phyloP scores from a whole-genome alignment of 2,113 vertebrate species.

The Ornithorhynchus anatinus region DNA sequence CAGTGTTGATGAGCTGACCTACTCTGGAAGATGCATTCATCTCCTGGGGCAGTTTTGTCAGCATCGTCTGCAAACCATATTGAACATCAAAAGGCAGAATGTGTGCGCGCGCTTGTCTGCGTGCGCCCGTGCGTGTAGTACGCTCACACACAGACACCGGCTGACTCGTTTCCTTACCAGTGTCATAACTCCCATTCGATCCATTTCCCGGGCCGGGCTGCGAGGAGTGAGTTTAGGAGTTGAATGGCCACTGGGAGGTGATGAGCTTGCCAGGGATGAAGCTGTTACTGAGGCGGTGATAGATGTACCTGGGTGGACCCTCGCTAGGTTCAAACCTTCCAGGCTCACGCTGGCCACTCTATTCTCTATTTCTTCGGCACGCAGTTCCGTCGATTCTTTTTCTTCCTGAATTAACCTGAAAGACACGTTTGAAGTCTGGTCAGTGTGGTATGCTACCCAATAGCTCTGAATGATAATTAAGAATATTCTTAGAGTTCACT shows the following conservation, averaged over 20 bases:
- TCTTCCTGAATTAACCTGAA: conserved; percentile 96
- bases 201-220: conserved; percentile 94
- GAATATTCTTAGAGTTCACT: too few species aligned
- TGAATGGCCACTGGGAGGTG: conserved; percentile 96
- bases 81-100: too few species aligned
- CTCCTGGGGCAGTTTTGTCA: too few species aligned
- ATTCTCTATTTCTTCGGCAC: conserved; percentile 97
- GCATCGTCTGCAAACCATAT: too few species aligned
- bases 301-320: conserved; percentile 89
- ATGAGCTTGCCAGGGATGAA: conserved; percentile 94
- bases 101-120: too few species aligned
- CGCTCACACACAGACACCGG: too few species aligned
- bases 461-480: too few species aligned
- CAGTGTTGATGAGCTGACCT: too few species aligned
- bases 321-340: conserved; percentile 93
- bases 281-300: conserved; percentile 95
- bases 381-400: conserved; percentile 96
- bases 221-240: conserved; percentile 94
- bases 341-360: conserved; percentile 96
- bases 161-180: conserved; percentile 75
- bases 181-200: conserved; percentile 97
- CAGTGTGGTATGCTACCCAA: neutral
- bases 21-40: too few species aligned
- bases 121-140: too few species aligned
- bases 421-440: neutral